These are phyloP conservation scores for Tigriopus californicus DNA, from an alignment of 2,888 invertebrate genomes.

Conservation along the genomic window DNA sequence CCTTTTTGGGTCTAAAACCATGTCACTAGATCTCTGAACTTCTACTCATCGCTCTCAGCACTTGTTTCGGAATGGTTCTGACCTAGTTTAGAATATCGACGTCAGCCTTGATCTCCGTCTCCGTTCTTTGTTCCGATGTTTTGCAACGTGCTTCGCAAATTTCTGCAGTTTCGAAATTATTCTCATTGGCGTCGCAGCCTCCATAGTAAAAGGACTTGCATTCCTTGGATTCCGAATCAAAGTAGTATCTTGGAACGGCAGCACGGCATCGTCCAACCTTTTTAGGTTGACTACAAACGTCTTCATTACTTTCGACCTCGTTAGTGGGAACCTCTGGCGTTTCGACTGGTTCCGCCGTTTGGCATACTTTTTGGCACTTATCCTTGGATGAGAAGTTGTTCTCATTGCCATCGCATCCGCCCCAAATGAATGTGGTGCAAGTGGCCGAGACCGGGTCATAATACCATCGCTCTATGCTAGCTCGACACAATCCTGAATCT, in stretches of 20 bases:
- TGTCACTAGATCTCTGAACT: too few species aligned
- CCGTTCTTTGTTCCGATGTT: too few species aligned
- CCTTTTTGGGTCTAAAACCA: too few species aligned
- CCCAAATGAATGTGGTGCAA: neutral
- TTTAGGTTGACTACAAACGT: neutral
- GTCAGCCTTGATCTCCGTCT: too few species aligned
- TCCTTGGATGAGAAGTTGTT: constrained; percentile 1
- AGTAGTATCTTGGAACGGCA: neutral
- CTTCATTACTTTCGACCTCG: neutral
- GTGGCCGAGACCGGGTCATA: neutral
- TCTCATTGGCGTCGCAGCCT: neutral
- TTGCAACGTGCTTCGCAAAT: neutral
- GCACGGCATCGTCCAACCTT: neutral
- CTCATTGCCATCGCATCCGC: neutral
- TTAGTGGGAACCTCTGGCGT: neutral
- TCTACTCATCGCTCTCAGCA: too few species aligned
- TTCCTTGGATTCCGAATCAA: neutral
- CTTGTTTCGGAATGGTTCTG: too few species aligned
- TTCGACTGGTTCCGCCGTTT: neutral
- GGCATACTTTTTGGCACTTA: neutral
- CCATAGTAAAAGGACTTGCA: neutral
- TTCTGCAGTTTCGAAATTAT: neutral
- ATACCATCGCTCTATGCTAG: neutral
- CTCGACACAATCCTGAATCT: neutral
- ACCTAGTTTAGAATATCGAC: too few species aligned